Conservation (phyloP, 2,113 vertebrate species). For the Sturnira hondurensis region DNA sequence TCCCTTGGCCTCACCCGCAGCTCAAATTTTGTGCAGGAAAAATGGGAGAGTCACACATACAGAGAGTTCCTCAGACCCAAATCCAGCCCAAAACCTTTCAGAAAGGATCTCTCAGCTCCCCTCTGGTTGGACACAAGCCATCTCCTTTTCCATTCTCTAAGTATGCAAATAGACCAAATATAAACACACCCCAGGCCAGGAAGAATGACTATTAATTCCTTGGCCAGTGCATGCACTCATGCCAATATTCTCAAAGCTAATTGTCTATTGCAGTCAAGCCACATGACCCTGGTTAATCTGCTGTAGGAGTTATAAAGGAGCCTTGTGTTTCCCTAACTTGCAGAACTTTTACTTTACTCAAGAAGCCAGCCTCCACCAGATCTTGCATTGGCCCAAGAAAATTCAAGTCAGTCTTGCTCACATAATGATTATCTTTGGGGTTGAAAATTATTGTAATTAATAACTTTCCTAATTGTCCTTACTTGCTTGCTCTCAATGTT, state of each 20-base stretch:
- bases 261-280: not conserved
- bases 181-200: not conserved
- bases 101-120: not conserved
- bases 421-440: not conserved
- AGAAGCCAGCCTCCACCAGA: not conserved
- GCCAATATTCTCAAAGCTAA: not conserved
- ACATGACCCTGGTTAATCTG: not conserved
- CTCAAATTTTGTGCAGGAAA: not conserved
- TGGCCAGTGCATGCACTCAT: rapidly evolving
- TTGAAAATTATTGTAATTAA: not conserved
- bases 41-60: not conserved
- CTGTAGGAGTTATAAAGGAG: not conserved
- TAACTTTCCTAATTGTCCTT: not conserved
- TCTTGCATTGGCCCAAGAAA: not conserved
- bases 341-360: not conserved
- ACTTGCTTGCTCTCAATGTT: no score
- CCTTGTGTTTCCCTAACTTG: not conserved
- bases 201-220: not conserved
- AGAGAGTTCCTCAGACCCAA: not conserved
- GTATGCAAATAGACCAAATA: not conserved
- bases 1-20: not conserved
- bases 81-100: not conserved
- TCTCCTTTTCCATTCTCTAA: not conserved
- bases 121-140: not conserved
- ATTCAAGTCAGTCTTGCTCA: not conserved